Conservation (phyloP, 2,888 invertebrate species). For the Luperina nickerlii region DNA sequence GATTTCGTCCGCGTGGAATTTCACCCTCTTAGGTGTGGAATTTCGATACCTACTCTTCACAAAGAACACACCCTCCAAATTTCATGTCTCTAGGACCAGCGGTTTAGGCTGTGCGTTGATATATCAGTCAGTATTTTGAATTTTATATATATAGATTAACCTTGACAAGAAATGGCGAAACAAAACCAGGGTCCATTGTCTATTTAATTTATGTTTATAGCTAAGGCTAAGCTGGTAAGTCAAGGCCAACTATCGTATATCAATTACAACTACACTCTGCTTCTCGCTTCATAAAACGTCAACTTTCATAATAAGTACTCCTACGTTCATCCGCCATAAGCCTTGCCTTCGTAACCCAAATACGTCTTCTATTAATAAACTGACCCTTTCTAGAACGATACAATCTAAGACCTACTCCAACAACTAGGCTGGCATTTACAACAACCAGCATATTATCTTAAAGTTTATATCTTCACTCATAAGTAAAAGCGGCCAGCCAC, state of each 20-base stretch:
- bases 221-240: background rate
- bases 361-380: background rate
- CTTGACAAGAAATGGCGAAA: background rate
- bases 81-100: no score
- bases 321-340: background rate
- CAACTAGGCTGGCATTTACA: slow-evolving; percentile 14
- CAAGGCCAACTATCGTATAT: background rate
- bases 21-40: no score
- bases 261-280: background rate
- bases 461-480: slow-evolving; percentile 24
- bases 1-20: no score
- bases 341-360: background rate
- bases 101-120: no score
- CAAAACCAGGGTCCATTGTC: background rate
- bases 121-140: no score
- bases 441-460: slow-evolving; percentile 5
- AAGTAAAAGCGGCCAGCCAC: slow-evolving; percentile 41
- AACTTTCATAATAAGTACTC: background rate
- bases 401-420: slow-evolving; percentile 2
- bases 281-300: background rate
- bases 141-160: no score
- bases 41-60: no score
- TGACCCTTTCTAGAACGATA: background rate
- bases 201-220: background rate
- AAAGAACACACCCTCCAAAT: no score